Base-by-base conservation (phyloP, 2,797 vertebrate species). In the Acanthurus tractus region DNA sequence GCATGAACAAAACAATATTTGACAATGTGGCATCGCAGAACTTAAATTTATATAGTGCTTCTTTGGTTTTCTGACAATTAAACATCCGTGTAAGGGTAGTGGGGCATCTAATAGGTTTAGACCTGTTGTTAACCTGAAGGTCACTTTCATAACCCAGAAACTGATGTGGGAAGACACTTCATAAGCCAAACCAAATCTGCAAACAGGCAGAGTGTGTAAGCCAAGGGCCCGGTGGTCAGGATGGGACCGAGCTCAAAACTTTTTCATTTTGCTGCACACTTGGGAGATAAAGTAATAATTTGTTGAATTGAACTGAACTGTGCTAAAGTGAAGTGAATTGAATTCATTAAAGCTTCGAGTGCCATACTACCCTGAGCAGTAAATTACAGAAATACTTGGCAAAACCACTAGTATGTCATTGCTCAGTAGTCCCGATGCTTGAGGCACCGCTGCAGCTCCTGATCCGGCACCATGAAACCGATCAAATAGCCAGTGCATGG, bases 401-500 rank as follows among this genome's bases (percentile, higher is more conserved):
- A 57, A 64, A 79, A 69, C 61, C 62, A 63, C 29, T 29, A n/a
- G 40, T 17, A 15, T 54, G 58, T 58, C 61, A 23, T 69, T 63
- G 23, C 55, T 71, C 20, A 67, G 49, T 50, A 22, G 48, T 57
- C 53, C 58, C 50, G 12, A 3, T 73, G 63, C 78, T 58, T 55
- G 25, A 78, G 63, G 59, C 70, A 8, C 22, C 10, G 42, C 73
- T 82, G 44, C 63, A 55, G n/a, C 57, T 81, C 46, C 63, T 75
- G 36, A 70, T 70, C 69, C 77, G 57, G 65, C 72, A 34, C 79
- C 64, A 40, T 76, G 74, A 77, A 84, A 64, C 85, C 38, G 72
- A 90, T 89, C 76, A 70, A 80, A 84, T 88, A 70, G 81, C 77
- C 82, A n/a, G 75, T 81, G 81, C 82, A 85, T 40, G 76, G 83